Evolutionary conservation across 2,113 vertebrate species (phyloP), one percentile per base, ranked within the genome.

Genomic region (Bos indicus): DNA sequence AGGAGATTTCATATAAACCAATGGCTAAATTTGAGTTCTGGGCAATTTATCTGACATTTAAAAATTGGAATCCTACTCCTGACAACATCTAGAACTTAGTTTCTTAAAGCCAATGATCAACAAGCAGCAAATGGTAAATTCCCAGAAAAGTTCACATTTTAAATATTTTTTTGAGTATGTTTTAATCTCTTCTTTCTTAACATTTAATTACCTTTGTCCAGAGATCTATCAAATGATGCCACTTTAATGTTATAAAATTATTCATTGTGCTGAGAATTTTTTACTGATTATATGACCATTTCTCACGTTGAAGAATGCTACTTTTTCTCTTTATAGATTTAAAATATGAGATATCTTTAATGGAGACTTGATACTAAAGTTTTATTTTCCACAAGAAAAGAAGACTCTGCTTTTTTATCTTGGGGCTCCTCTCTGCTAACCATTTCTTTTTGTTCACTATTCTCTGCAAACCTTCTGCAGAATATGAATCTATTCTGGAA

Each of bases 21-120:
- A 86, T 36, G 43, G 25, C 46, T 81, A 95, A 91, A 82, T 82
- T 36, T 40, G 91, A 93, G 80, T 17, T 43, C 36, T 74, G 36
- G 77, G 26, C 36, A 88, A 91, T 71, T 91, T 89, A 86, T 82
- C 33, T 82, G 94, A 96, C 77, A 90, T 93, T 95, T 62, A 21
- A 91, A 93, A 84, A 96, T 52, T 26, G 21, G 28, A 85, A 90
- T 90, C 59, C 64, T 52, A 57, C 71, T 89, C 15, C 46, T 84
- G 40, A 94, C 1, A 59, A 48, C 26, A 80, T 95, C 74, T 26
- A 88, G 54, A 54, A 54, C 28, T 94, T 78, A 67, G 46, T 48
- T 82, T 82, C 51, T 64, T 92, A 19, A 95, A 78, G 10, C 3
- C 14, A 62, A 62, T 19, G 33, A 93, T 43, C 36, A 97, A 26